Evolutionary conservation across 2,888 invertebrate species (phyloP).

Genomic region (Drosophila mercatorum): DNA sequence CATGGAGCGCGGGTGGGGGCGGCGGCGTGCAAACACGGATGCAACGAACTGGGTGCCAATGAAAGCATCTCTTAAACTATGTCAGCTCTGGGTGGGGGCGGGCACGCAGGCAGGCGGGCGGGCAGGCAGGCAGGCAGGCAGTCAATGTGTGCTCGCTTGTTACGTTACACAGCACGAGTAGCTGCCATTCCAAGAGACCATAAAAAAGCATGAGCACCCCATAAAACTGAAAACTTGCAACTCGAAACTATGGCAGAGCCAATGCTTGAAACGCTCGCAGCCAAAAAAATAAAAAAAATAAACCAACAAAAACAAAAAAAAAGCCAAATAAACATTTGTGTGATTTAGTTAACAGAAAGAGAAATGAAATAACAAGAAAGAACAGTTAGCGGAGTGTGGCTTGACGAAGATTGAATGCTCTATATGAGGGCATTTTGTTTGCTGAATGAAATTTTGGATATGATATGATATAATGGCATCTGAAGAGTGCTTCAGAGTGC

Average conservation of each 20-base stretch:
- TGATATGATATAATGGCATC: too few species aligned
- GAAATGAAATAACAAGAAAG: conserved; percentile 30
- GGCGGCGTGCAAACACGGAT: conserved; percentile 14
- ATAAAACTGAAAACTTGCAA: conserved; percentile 51
- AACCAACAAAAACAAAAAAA: neutral
- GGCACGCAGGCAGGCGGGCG: neutral
- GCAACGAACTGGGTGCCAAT: conserved; percentile 29
- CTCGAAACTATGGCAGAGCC: conserved; percentile 42
- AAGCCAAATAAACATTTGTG: conserved; percentile 29
- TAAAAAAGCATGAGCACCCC: conserved; percentile 55
- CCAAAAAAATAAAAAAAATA: conserved; percentile 8
- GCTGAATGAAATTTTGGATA: neutral
- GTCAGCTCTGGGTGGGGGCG: conserved; percentile 37
- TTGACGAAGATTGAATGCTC: conserved; percentile 8
- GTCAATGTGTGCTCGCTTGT: neutral
- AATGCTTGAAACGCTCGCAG: conserved; percentile 34
- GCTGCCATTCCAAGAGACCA: conserved; percentile 49
- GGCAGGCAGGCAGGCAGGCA: neutral
- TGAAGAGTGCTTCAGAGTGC: too few species aligned
- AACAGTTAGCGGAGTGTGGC: neutral
- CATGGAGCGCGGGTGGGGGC: neutral
- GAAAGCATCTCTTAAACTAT: conserved; percentile 59
- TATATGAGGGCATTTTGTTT: neutral
- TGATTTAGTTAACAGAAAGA: conserved; percentile 39
- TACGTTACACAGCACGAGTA: conserved; percentile 25